A percentile compares a stretch with the other conserved stretches of the same genome.
Evolutionary conservation across 2,113 vertebrate species (phyloP).

Genomic region (Mus pahari): DNA sequence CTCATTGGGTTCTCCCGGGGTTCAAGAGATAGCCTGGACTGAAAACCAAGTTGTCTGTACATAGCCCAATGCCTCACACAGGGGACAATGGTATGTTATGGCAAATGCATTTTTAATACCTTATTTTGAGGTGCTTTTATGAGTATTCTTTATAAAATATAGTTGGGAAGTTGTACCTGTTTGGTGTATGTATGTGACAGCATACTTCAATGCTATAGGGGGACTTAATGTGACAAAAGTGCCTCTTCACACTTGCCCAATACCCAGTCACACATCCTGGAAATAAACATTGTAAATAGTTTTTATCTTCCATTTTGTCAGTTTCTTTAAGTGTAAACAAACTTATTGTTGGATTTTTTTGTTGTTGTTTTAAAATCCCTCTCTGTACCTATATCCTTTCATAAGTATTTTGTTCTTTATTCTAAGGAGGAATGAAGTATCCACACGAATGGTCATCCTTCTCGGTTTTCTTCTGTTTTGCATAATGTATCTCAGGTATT

Average conservation of each 20-base stretch:
- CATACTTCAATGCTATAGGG: not conserved
- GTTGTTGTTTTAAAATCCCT: not conserved
- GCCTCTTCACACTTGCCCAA: not conserved
- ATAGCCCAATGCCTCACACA: no score
- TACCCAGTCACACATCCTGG: not conserved
- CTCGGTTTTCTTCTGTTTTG: no score
- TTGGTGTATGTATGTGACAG: not conserved
- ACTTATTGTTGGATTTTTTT: not conserved
- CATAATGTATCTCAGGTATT: no score
- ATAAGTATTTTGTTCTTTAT: no score
- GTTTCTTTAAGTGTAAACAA: not conserved
- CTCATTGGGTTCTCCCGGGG: no score
- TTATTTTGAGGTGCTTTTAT: not conserved
- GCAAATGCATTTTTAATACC: not conserved
- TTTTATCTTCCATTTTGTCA: not conserved
- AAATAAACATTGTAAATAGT: not conserved
- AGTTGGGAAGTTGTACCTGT: not conserved
- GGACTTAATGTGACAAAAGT: not conserved
- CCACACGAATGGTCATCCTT: no score
- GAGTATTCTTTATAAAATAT: not conserved
- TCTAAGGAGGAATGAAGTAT: no score
- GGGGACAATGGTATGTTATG: not conserved
- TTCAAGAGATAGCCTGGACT: no score
- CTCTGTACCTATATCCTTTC: no score
- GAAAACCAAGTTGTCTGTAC: no score